Evolutionary conservation across 2,797 vertebrate genomes (phyloP), one percentile per base, ranked within the genome.

Genomic region (Thamnophis elegans): DNA sequence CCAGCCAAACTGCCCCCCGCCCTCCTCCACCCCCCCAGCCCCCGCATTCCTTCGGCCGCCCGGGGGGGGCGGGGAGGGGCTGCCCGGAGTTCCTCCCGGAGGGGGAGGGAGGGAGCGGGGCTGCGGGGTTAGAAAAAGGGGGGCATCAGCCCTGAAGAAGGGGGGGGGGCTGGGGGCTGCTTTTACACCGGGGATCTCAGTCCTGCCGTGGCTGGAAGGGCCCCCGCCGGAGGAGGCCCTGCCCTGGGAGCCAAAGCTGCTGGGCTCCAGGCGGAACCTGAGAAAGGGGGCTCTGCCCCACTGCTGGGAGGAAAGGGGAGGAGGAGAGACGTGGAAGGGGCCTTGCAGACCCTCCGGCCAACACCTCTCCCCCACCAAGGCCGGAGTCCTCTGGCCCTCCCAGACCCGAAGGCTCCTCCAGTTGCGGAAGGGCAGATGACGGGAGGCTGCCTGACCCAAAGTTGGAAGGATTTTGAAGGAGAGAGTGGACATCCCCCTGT

Each of bases 21-120:
- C 14, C n/a, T 3, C 16, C 14, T n/a, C n/a, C 3, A 14, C 65
- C n/a, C 1, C 3, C 32, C 0, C 2, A n/a, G n/a, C 0, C 2
- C 68, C 8, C 68, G 32, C 68, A 42, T 78, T 42, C 73, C 73
- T 78, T 20, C 32, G 36, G 32, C 73, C 47, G n/a, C 85, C 85
- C 85, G 3, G 51, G 85, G 85, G 51, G 85, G 12, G 25, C 5
- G 51, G 47, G 78, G 1, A 14, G 26, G 3, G 68, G 2, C 68
- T 78, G 68, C 68, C 68, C 32, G 68, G 18, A 20, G 18, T 78
- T 36, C 16, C 6, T 4, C 32, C 68, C 16, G 0, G 2, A 25
- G 47, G 3, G 5, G n/a, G 42, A 0, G 32, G 78, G 42, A 4
- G 1, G 47, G n/a, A 25, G 42, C n/a, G n/a, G 0, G 10, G 9